Evolutionary conservation across 1,140 invertebrate species (phyloP).

Genomic region (Heliconius nattereri): DNA sequence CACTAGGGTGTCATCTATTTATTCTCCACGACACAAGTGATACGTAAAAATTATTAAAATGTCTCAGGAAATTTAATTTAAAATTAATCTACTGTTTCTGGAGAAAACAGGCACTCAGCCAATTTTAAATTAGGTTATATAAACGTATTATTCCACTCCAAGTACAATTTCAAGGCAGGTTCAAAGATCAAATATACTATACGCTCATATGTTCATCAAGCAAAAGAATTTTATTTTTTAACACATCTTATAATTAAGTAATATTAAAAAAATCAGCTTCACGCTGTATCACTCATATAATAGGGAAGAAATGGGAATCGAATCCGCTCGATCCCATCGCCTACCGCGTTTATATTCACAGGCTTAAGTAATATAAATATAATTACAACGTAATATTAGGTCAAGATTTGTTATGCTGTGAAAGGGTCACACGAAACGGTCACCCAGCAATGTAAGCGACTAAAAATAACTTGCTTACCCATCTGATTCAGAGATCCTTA

Average conservation of each 20-base stretch:
- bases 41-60: too few species aligned
- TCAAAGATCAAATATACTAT: background rate
- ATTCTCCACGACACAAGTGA: too few species aligned
- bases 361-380: too few species aligned
- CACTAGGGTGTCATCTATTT: too few species aligned
- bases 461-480: background rate
- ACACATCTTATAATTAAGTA: too few species aligned
- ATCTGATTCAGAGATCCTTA: conserved; percentile 5
- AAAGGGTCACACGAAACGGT: background rate
- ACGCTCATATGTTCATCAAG: background rate
- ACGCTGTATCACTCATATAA: too few species aligned
- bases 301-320: too few species aligned
- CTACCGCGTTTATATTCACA: too few species aligned
- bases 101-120: conserved; percentile 8
- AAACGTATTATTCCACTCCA: conserved; percentile 5
- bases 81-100: background rate
- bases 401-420: background rate
- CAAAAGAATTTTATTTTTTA: background rate
- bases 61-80: background rate
- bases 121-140: background rate
- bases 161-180: background rate
- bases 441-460: background rate
- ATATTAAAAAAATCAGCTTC: too few species aligned
- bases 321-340: too few species aligned
- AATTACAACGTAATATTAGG: background rate